Conservation (phyloP, 1,140 invertebrate genomes). For the Augochlora pura region DNA sequence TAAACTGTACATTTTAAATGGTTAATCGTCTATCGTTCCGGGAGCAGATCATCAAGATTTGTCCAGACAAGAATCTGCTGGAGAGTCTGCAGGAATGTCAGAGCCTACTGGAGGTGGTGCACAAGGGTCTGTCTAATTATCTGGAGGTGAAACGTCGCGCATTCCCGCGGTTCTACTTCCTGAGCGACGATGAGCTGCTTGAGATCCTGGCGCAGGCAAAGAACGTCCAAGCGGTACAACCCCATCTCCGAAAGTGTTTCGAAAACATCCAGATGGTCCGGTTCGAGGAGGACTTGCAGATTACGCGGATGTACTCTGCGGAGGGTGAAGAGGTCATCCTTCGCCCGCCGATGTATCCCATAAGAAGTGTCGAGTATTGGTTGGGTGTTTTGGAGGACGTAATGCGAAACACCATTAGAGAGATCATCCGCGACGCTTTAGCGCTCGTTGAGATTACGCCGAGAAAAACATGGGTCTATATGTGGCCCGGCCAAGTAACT, state of each 20-base stretch:
- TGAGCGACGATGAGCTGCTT: constrained; percentile 89
- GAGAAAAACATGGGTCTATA: constrained; percentile 86
- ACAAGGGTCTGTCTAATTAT: constrained; percentile 88
- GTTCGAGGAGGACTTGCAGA: constrained; percentile 86
- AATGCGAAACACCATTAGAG: constrained; percentile 84
- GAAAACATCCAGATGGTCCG: constrained; percentile 87
- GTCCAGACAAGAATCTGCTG: constrained; percentile 82
- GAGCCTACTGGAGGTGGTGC: constrained; percentile 85
- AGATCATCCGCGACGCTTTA: constrained; percentile 81
- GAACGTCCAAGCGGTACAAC: constrained; percentile 88
- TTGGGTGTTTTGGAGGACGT: constrained; percentile 84
- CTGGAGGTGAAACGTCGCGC: constrained; percentile 86
- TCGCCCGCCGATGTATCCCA: constrained; percentile 84
- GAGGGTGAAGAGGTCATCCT: constrained; percentile 88
- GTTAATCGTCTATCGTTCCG: too few relatives aligned
- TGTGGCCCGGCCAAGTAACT: constrained; percentile 89
- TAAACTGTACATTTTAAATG: too few relatives aligned
- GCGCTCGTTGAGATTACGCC: constrained; percentile 75
- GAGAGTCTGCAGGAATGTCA: constrained; percentile 86
- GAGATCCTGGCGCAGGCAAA: constrained; percentile 88
- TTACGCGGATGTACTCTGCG: constrained; percentile 89
- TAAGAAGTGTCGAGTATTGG: constrained; percentile 90
- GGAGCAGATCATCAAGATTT: constrained; percentile 82
- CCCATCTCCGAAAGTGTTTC: constrained; percentile 90
- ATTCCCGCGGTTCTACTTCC: constrained; percentile 89